These are phyloP conservation scores for Caenorhabditis zanzibari DNA, from an alignment of 2,888 invertebrate species.

Conservation along the genomic window DNA sequence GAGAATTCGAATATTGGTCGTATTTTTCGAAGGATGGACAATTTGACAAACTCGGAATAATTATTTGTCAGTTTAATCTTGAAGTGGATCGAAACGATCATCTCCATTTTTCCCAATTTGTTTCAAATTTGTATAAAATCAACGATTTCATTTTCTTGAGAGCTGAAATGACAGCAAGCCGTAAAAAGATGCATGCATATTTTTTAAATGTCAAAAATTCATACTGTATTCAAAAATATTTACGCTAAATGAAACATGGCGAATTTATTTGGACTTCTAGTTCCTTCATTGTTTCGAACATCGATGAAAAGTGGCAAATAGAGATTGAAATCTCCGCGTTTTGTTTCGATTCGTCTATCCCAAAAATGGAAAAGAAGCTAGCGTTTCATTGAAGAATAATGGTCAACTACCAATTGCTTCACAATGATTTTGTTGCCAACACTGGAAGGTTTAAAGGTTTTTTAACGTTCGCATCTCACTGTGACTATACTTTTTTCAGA, in stretches of 20 bases:
- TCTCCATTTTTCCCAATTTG: slow-evolving; percentile 18
- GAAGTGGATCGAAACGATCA: slow-evolving; percentile 20
- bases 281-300: slow-evolving; percentile 26
- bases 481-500: slow-evolving; percentile 15
- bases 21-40: slow-evolving; percentile 10
- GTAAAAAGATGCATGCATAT: not conserved
- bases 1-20: slow-evolving; percentile 46
- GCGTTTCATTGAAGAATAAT: slow-evolving; percentile 29
- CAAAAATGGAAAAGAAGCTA: slow-evolving; percentile 15
- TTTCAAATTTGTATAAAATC: not conserved
- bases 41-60: slow-evolving; percentile 26
- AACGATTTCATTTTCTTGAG: slow-evolving; percentile 11
- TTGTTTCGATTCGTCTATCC: slow-evolving; percentile 17
- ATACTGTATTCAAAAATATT: slow-evolving; percentile 41
- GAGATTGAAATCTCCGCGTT: slow-evolving; percentile 37
- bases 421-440: slow-evolving; percentile 5
- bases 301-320: slow-evolving; percentile 14
- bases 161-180: not conserved
- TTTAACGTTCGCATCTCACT: not conserved
- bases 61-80: slow-evolving; percentile 33
- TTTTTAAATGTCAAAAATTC: slow-evolving; percentile 18
- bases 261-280: slow-evolving; percentile 19
- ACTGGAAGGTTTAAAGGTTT: slow-evolving; percentile 33
- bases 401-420: slow-evolving; percentile 50
- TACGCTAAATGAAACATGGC: slow-evolving; percentile 32